Evolutionary conservation across 2,888 invertebrate genomes (phyloP).

Genomic region (Ceriagrion tenellum): DNA sequence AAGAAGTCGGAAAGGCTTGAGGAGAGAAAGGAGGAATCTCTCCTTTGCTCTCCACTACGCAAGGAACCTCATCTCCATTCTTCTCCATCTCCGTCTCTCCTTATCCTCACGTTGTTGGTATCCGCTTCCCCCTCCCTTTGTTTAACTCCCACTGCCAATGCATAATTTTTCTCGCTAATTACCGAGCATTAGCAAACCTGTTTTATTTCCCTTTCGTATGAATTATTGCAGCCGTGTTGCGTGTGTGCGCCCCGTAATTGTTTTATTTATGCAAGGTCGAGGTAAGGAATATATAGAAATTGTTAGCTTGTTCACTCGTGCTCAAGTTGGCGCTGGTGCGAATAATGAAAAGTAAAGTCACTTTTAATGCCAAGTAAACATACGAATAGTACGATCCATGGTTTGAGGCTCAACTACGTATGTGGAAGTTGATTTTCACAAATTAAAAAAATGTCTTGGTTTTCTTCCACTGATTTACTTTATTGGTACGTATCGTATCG

Average conservation of each 20-base stretch:
- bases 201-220: not conserved
- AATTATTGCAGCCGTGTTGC: not conserved
- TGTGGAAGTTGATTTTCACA: too few species aligned
- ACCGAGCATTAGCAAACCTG: not conserved
- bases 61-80: too few species aligned
- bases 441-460: too few species aligned
- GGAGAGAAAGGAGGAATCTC: conserved; percentile 1
- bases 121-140: not conserved
- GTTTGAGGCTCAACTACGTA: too few species aligned
- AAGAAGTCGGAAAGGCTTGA: not conserved
- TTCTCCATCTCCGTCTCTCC: not conserved
- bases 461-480: too few species aligned
- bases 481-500: too few species aligned
- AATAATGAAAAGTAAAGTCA: too few species aligned
- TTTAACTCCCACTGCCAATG: not conserved
- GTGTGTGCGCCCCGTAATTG: not conserved
- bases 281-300: not conserved
- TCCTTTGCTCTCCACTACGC: not conserved
- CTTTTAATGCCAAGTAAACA: too few species aligned
- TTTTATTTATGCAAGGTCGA: not conserved
- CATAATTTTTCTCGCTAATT: conserved; percentile 8
- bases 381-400: too few species aligned
- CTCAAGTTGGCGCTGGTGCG: too few species aligned
- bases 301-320: not conserved
- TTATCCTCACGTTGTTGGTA: not conserved